Conservation (phyloP, 1,140 invertebrate species). For the Euwallacea similis region DNA sequence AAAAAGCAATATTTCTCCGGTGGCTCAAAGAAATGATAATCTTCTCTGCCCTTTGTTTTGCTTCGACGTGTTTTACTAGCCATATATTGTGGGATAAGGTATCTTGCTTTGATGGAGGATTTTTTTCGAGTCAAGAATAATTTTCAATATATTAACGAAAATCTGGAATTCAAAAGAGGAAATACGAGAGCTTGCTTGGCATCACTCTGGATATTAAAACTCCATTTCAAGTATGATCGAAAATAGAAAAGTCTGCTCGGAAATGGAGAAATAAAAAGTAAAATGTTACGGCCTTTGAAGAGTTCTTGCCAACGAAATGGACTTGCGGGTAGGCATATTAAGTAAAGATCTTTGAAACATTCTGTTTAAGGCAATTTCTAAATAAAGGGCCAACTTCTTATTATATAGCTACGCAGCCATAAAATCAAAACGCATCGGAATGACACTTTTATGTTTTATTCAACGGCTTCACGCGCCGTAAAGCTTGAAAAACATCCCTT, state of each 20-base stretch:
- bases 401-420: background rate
- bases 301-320: background rate
- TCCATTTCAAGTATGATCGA: slow-evolving; percentile 7
- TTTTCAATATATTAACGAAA: background rate
- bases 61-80: background rate
- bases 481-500: slow-evolving; percentile 23
- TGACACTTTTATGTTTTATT: slow-evolving; percentile 24
- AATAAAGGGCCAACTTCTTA: no score
- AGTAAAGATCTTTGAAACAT: no score
- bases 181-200: background rate
- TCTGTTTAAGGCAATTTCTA: no score
- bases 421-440: slow-evolving; percentile 4
- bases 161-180: background rate
- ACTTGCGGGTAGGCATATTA: no score
- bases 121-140: background rate
- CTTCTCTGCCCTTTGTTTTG: slow-evolving; percentile 3
- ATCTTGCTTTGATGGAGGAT: background rate
- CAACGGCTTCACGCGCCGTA: slow-evolving; percentile 18
- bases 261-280: slow-evolving; percentile 18
- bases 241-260: slow-evolving; percentile 10
- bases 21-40: background rate
- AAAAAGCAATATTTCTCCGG: slow-evolving; percentile 16
- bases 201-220: slow-evolving; percentile 22
- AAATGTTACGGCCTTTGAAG: background rate
- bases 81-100: no score